phyloP scores from a whole-genome alignment of 2,797 vertebrate genomes.

The Nasua narica region DNA sequence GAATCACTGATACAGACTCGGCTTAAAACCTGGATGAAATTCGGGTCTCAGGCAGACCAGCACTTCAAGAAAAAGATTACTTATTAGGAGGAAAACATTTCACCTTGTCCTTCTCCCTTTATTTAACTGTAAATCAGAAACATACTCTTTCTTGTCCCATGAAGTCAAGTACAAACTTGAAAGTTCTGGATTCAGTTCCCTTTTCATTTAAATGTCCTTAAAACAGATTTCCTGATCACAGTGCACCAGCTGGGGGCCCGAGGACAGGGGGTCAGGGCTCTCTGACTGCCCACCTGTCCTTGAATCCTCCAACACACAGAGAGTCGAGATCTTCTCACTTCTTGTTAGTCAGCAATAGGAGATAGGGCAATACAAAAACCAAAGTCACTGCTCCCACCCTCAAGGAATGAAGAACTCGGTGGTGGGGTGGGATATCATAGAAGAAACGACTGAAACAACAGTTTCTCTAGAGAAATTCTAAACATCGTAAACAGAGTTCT shows the following conservation, averaged over 20 bases:
- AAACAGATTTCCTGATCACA: neutral
- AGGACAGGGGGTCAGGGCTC: too few relatives aligned
- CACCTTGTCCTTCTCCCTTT: neutral
- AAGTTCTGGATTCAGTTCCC: neutral
- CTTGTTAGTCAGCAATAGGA: neutral
- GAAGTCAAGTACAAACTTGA: neutral
- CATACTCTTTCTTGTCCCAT: neutral
- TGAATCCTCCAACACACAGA: neutral
- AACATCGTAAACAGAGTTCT: neutral
- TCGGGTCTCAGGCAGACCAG: slow-evolving; percentile 8
- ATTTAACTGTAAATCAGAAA: neutral
- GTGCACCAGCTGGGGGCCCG: neutral
- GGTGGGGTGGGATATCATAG: too few relatives aligned
- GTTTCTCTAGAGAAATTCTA: neutral
- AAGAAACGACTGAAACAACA: neutral
- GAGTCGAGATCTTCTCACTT: neutral
- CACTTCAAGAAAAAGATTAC: neutral
- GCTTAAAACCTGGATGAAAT: slow-evolving; percentile 48
- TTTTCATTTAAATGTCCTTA: neutral
- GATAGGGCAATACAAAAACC: neutral
- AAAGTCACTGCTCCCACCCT: neutral
- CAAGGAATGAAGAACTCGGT: neutral
- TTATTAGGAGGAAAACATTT: neutral
- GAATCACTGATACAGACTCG: slow-evolving; percentile 66
- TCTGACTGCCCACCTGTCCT: neutral